These are phyloP conservation scores for Cryptocheilus praepositus DNA, from an alignment of 2,888 invertebrate genomes.

Conservation along the genomic window DNA sequence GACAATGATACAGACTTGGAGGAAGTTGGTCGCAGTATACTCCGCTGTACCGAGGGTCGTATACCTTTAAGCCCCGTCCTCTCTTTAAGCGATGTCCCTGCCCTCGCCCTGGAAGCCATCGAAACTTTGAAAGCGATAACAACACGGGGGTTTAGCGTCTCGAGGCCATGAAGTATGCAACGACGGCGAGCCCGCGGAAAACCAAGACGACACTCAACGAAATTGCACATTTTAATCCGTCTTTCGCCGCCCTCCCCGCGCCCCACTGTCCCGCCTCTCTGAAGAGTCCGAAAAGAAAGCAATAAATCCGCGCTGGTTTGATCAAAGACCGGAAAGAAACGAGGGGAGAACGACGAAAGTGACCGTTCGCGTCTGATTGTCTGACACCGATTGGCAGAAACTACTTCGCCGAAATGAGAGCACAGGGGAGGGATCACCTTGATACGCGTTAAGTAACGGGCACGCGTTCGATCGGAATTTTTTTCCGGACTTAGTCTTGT, in stretches of 20 bases:
- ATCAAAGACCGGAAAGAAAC: conserved; percentile 12
- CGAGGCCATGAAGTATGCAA: conserved; percentile 8
- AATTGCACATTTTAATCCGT: conserved; percentile 45
- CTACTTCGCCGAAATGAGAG: conserved; percentile 20
- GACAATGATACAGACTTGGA: no score
- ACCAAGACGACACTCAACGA: conserved; percentile 29
- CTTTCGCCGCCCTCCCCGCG: conserved; percentile 4
- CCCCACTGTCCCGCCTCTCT: conserved; percentile 4
- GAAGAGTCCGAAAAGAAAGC: conserved; percentile 22
- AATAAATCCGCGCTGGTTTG: conserved; percentile 28
- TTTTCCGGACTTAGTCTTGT: no score
- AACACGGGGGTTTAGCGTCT: conserved; percentile 11
- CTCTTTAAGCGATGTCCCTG: background rate
- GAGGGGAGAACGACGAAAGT: background rate
- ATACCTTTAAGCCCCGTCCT: background rate
- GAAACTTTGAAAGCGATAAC: conserved; percentile 20
- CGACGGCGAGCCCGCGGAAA: conserved; percentile 4
- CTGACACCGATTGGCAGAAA: background rate
- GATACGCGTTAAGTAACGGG: no score
- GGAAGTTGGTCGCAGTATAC: no score
- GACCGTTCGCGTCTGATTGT: no score
- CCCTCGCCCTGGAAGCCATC: conserved; percentile 7
- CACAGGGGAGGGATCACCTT: background rate
- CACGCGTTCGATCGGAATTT: no score
- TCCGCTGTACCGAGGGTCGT: no score